Evolutionary conservation across 2,113 vertebrate species (phyloP).

Genomic region (Ictalurus furcatus): DNA sequence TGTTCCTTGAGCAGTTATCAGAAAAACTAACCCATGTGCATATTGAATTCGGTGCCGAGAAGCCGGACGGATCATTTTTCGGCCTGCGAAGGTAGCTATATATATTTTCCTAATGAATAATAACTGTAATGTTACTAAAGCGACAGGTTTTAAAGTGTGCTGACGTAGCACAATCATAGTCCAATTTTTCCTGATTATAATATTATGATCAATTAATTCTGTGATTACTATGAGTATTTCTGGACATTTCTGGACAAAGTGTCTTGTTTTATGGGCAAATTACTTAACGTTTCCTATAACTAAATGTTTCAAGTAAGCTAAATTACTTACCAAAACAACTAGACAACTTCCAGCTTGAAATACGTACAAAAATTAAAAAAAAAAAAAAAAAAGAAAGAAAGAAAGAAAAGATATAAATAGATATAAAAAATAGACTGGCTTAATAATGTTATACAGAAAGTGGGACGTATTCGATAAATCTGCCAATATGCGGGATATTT

Average conservation of each 20-base stretch:
- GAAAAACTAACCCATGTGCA: not conserved
- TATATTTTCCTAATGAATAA: not conserved
- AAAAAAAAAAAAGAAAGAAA: no score
- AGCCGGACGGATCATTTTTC: not conserved
- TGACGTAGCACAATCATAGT: not conserved
- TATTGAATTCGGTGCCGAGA: not conserved
- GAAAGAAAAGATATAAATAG: no score
- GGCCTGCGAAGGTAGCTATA: not conserved
- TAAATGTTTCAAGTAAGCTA: not conserved
- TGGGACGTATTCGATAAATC: not conserved
- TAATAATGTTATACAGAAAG: not conserved
- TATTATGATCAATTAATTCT: not conserved
- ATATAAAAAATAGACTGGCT: not conserved
- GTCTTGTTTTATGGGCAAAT: not conserved
- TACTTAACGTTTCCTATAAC: not conserved
- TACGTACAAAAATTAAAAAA: not conserved
- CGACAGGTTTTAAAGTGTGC: not conserved
- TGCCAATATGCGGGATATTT: not conserved
- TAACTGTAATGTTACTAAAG: not conserved
- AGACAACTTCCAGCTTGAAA: not conserved
- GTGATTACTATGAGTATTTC: not conserved
- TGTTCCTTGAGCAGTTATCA: conserved; percentile 4
- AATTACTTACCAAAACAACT: not conserved
- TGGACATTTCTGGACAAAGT: not conserved
- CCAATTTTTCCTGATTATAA: not conserved